These are phyloP conservation scores for Ceratina japonica DNA, from an alignment of 1,140 invertebrate species.

Conservation along the genomic window DNA sequence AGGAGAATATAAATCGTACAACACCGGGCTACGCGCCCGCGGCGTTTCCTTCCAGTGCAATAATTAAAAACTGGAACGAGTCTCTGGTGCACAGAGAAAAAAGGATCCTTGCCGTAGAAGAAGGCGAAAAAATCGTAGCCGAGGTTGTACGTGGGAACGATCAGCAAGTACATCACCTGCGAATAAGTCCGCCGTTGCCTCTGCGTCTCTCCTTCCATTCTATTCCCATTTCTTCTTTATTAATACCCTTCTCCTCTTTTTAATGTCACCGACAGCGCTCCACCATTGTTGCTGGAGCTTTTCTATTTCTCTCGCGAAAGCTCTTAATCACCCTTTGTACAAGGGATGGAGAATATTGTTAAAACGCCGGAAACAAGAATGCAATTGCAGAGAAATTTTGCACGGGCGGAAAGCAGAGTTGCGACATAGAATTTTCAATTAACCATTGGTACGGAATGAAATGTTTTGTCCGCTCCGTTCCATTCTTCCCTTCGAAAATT, in stretches of 20 bases:
- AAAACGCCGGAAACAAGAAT: background rate
- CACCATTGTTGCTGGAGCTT: background rate
- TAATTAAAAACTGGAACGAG: conserved; percentile 66
- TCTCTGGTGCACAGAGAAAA: conserved; percentile 21
- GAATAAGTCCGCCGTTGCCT: background rate
- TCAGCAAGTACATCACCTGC: background rate
- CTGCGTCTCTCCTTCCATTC: background rate
- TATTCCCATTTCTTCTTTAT: conserved; percentile 1
- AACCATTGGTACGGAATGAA: too few relatives aligned
- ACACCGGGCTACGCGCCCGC: conserved; percentile 41
- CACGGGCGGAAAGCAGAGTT: too few relatives aligned
- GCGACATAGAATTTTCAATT: too few relatives aligned
- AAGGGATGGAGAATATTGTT: background rate
- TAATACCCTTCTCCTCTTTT: conserved; percentile 13
- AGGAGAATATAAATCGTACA: conserved; percentile 62
- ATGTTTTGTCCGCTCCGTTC: too few relatives aligned
- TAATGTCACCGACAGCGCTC: background rate
- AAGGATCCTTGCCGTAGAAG: background rate
- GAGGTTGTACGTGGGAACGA: conserved; percentile 39
- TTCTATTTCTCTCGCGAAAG: background rate
- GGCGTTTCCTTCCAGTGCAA: conserved; percentile 55
- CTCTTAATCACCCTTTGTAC: background rate
- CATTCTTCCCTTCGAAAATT: too few relatives aligned
- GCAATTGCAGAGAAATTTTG: background rate
- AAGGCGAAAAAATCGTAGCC: conserved; percentile 1